Percentiles rank a stretch among this genome's conserved stretches.
Conservation (phyloP, 2,113 vertebrate species). For the Glaucomys volans region DNA sequence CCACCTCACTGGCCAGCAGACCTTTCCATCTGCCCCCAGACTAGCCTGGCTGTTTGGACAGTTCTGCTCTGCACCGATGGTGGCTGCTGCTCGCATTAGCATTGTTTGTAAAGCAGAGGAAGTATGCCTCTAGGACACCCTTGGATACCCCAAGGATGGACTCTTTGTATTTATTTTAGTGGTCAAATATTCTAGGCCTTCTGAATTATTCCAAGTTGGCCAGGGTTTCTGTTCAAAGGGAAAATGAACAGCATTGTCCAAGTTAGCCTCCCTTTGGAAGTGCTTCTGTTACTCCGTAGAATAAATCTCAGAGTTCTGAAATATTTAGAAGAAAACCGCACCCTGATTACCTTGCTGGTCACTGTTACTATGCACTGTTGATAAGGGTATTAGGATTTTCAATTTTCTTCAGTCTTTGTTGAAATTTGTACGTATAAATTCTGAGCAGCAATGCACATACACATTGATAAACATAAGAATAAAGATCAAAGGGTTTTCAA, state of each 20-base stretch:
- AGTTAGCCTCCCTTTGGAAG: not conserved
- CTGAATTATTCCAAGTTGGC: not conserved
- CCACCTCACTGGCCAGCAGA: not conserved
- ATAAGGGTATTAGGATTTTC: not conserved
- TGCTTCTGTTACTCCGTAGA: not conserved
- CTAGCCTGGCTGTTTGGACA: not conserved
- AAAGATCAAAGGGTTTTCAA: not conserved
- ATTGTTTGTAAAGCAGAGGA: not conserved
- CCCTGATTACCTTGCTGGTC: not conserved
- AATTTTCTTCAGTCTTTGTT: slow-evolving; percentile 40
- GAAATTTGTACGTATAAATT: not conserved
- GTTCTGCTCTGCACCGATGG: not conserved
- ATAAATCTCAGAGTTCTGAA: not conserved
- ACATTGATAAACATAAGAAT: not conserved
- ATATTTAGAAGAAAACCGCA: not conserved
- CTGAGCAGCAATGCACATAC: not conserved
- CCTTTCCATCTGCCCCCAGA: not conserved
- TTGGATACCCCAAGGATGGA: not conserved
- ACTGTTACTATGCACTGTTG: not conserved
- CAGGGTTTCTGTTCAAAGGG: not conserved
- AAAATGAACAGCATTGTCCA: not conserved
- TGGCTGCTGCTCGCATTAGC: not conserved
- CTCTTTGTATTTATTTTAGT: not conserved
- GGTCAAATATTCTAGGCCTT: not conserved
- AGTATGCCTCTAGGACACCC: not conserved